phyloP scores from a whole-genome alignment of 1,140 invertebrate genomes.

The Wiebesia pumilae region DNA sequence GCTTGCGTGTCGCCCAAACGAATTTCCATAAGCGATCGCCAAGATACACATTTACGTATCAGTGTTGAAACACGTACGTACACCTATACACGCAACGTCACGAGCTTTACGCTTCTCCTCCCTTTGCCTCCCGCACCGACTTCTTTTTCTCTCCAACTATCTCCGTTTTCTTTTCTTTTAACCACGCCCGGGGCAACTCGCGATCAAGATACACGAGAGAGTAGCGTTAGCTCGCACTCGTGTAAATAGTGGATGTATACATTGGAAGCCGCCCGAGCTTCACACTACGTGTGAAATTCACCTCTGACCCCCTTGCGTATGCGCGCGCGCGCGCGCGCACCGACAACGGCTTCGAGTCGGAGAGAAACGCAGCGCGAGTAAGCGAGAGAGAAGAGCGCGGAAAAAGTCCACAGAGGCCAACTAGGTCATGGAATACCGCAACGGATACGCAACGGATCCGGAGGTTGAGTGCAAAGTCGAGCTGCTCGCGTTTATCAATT shows the following conservation, averaged over 20 bases:
- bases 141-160: constrained; percentile 1
- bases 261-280: constrained; percentile 23
- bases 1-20: constrained; percentile 60
- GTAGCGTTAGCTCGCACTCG: constrained; percentile 54
- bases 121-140: not conserved
- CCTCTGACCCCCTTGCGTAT: constrained; percentile 41
- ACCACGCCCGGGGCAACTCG: constrained; percentile 51
- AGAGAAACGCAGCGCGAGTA: not conserved
- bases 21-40: constrained; percentile 68
- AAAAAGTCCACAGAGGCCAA: not conserved
- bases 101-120: constrained; percentile 36
- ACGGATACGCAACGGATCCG: not conserved
- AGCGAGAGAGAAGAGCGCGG: not conserved
- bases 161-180: constrained; percentile 30
- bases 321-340: not conserved
- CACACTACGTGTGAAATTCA: constrained; percentile 44
- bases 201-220: constrained; percentile 64
- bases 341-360: not conserved
- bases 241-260: constrained; percentile 70
- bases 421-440: not conserved
- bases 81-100: not conserved
- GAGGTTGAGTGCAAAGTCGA: not conserved
- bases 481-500: constrained; percentile 6
- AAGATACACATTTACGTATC: constrained; percentile 51
- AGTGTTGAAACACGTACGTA: not conserved